Evolutionary conservation across 1,140 invertebrate species (phyloP).

Genomic region (Drosophila arizonae): DNA sequence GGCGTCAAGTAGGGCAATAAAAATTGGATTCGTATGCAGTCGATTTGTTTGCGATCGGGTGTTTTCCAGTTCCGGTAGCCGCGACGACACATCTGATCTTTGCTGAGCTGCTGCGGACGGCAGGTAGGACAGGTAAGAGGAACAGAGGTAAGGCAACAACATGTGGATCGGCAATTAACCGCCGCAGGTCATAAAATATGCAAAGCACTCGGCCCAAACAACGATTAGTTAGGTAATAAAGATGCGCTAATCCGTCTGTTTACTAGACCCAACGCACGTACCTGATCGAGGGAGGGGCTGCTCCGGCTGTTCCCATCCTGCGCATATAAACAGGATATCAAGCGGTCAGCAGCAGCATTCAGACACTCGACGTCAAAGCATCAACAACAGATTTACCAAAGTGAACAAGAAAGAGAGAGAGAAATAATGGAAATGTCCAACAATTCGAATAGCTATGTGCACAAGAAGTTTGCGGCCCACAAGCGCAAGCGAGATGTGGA

Average conservation of each 20-base stretch:
- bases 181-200: slow-evolving; percentile 49
- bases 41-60: slow-evolving; percentile 15
- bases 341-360: slow-evolving; percentile 45
- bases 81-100: slow-evolving; percentile 3
- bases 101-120: not conserved
- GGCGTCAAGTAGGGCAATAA: slow-evolving; percentile 65
- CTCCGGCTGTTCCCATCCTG: not conserved
- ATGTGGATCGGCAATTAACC: slow-evolving; percentile 38
- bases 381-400: slow-evolving; percentile 33
- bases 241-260: slow-evolving; percentile 63
- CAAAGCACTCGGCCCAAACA: slow-evolving; percentile 6
- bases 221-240: slow-evolving; percentile 58
- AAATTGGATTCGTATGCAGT: slow-evolving; percentile 10
- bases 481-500: slow-evolving; percentile 58
- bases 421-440: not conserved
- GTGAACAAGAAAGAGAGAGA: not conserved
- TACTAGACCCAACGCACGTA: slow-evolving; percentile 35
- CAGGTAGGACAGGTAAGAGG: slow-evolving; percentile 34
- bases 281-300: slow-evolving; percentile 25
- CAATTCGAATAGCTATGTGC: slow-evolving; percentile 30
- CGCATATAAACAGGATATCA: slow-evolving; percentile 67
- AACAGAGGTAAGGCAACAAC: not conserved
- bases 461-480: slow-evolving; percentile 55
- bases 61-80: slow-evolving; percentile 67
- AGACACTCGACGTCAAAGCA: slow-evolving; percentile 49